phyloP scores from a whole-genome alignment of 2,797 vertebrate species.

The Pangasius djambal region DNA sequence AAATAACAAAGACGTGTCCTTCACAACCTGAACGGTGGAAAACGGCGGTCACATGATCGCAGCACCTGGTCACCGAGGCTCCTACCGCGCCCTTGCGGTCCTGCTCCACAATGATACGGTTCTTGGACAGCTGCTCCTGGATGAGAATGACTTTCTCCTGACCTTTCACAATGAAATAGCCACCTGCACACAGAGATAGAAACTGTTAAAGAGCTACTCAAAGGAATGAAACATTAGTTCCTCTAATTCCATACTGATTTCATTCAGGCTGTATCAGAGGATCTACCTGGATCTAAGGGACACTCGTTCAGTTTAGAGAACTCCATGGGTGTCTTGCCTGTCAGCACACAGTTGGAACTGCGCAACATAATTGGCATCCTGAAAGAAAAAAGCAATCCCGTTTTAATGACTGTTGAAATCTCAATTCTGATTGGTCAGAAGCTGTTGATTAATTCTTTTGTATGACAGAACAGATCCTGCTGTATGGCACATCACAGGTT shows the following conservation, averaged over 20 bases:
- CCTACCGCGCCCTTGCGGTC: slow-evolving; percentile 95
- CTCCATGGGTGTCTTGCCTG: slow-evolving; percentile 93
- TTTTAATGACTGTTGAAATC: neutral
- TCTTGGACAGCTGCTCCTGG: slow-evolving; percentile 98
- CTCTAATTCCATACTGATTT: neutral
- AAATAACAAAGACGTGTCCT: neutral
- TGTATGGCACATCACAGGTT: neutral
- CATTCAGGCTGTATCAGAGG: neutral
- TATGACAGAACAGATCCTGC: neutral
- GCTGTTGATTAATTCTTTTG: neutral
- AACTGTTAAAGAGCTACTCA: neutral
- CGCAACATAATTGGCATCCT: slow-evolving; percentile 99
- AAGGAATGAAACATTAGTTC: neutral
- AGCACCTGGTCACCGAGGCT: slow-evolving; percentile 96
- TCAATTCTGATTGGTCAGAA: neutral
- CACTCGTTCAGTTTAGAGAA: slow-evolving; percentile 96
- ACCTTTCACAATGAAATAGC: slow-evolving; percentile 98
- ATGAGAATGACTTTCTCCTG: slow-evolving; percentile 98
- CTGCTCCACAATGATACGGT: slow-evolving; percentile 97
- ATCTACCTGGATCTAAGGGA: slow-evolving; percentile 93
- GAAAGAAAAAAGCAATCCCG: slow-evolving; percentile 31
- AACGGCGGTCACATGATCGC: neutral
- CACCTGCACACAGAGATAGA: slow-evolving; percentile 73
- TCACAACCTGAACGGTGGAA: neutral
- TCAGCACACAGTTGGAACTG: slow-evolving; percentile 96